These are phyloP conservation scores for Alaudala cheleensis DNA, from an alignment of 2,113 vertebrate species.

Conservation along the genomic window DNA sequence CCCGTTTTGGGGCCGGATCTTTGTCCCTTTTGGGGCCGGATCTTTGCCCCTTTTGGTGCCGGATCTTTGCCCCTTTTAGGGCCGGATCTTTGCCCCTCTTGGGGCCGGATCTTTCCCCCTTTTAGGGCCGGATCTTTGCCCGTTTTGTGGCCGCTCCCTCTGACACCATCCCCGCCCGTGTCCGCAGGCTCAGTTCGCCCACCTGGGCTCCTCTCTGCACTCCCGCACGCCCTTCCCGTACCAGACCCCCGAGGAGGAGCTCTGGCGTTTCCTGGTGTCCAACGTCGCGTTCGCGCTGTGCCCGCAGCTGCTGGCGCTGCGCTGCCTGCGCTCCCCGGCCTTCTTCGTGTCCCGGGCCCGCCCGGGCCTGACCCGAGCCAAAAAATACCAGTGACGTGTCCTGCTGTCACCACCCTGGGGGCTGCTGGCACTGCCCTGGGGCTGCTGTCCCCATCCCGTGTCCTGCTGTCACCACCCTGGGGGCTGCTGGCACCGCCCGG, in stretches of 20 bases:
- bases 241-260: slow-evolving; percentile 76
- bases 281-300: slow-evolving; percentile 77
- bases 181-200: slow-evolving; percentile 85
- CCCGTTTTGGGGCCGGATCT: no score
- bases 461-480: neutral
- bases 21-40: neutral
- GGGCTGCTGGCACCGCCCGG: neutral
- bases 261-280: slow-evolving; percentile 72
- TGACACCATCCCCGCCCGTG: neutral
- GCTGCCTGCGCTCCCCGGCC: slow-evolving; percentile 74
- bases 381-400: slow-evolving; percentile 76
- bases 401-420: neutral
- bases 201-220: slow-evolving; percentile 84
- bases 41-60: neutral
- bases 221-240: slow-evolving; percentile 81
- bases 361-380: slow-evolving; percentile 42
- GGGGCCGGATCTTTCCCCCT: neutral
- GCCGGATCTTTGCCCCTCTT: rapidly evolving
- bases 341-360: slow-evolving; percentile 75
- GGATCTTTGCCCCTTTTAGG: rapidly evolving
- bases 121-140: neutral
- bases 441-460: neutral
- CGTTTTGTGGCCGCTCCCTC: neutral
- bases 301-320: slow-evolving; percentile 78
- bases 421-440: neutral